These are phyloP conservation scores for Eurois occulta DNA, from an alignment of 2,888 invertebrate species.

Conservation along the genomic window DNA sequence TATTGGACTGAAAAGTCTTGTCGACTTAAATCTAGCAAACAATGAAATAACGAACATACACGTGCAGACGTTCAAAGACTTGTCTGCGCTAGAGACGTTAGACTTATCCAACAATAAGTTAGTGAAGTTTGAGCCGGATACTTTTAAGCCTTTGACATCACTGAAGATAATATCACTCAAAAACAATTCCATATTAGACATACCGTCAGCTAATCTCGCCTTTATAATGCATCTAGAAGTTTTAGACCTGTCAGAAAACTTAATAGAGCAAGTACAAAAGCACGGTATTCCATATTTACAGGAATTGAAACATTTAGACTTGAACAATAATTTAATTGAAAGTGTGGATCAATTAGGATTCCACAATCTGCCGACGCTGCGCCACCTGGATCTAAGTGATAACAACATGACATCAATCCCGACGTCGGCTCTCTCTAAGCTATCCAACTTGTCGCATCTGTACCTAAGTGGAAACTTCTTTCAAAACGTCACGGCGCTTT, in stretches of 20 bases:
- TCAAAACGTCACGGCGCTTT: constrained; percentile 93
- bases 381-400: constrained; percentile 94
- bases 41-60: constrained; percentile 95
- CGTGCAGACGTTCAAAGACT: constrained; percentile 94
- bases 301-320: constrained; percentile 92
- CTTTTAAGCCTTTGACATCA: constrained; percentile 93
- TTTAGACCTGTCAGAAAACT: constrained; percentile 94
- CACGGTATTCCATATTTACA: constrained; percentile 94
- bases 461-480: constrained; percentile 95
- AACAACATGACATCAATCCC: constrained; percentile 95
- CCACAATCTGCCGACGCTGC: constrained; percentile 93
- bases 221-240: constrained; percentile 92
- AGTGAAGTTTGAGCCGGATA: constrained; percentile 93
- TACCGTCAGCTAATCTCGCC: constrained; percentile 93
- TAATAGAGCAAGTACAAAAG: constrained; percentile 93
- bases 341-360: constrained; percentile 93
- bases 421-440: constrained; percentile 93
- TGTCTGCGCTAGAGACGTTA: constrained; percentile 93
- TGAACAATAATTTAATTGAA: constrained; percentile 94
- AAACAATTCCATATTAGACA: constrained; percentile 94
- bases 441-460: constrained; percentile 94
- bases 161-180: constrained; percentile 94
- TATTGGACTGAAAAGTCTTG: constrained; percentile 92
- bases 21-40: constrained; percentile 93
- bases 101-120: constrained; percentile 94